Conservation (phyloP, 2,888 invertebrate genomes). For the Melinaea marsaeus region DNA sequence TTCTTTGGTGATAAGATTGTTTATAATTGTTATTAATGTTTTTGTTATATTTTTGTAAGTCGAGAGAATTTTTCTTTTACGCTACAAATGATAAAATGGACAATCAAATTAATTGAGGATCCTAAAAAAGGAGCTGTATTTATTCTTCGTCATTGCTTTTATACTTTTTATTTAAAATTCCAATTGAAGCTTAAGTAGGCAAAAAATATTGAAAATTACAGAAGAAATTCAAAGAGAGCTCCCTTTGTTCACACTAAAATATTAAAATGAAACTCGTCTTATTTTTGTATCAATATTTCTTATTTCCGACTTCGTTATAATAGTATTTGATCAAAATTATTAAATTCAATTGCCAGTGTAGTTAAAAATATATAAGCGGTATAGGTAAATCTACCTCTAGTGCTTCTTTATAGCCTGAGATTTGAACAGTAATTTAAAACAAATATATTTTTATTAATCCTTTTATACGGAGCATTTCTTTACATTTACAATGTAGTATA, state of each 20-base stretch:
- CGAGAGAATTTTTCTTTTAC: conserved; percentile 11
- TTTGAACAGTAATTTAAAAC: conserved; percentile 25
- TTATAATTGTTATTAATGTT: conserved; percentile 2
- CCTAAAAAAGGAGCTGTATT: conserved; percentile 23
- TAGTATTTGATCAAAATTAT: conserved; percentile 10
- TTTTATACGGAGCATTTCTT: conserved; percentile 16
- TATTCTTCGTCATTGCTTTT: conserved; percentile 23
- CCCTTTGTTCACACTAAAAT: neutral
- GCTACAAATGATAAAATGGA: conserved; percentile 6
- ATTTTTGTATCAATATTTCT: neutral
- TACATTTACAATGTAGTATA: conserved; percentile 14
- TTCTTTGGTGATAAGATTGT: neutral
- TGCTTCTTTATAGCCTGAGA: conserved; percentile 25
- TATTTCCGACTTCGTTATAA: neutral
- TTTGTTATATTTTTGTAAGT: conserved; percentile 4
- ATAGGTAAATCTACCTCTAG: conserved; percentile 25
- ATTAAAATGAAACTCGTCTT: neutral
- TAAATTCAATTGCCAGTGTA: conserved; percentile 24
- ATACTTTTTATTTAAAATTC: conserved; percentile 14
- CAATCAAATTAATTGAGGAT: conserved; percentile 29
- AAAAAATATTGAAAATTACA: conserved; percentile 20
- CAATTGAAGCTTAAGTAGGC: conserved; percentile 19
- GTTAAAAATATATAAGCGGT: conserved; percentile 28
- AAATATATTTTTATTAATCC: conserved; percentile 19
- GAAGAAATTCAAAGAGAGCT: conserved; percentile 14